A percentile compares a stretch with the other conserved stretches of the same genome.
Conservation (phyloP, 2,888 invertebrate genomes). For the Aphelenchoides bicaudatus region DNA sequence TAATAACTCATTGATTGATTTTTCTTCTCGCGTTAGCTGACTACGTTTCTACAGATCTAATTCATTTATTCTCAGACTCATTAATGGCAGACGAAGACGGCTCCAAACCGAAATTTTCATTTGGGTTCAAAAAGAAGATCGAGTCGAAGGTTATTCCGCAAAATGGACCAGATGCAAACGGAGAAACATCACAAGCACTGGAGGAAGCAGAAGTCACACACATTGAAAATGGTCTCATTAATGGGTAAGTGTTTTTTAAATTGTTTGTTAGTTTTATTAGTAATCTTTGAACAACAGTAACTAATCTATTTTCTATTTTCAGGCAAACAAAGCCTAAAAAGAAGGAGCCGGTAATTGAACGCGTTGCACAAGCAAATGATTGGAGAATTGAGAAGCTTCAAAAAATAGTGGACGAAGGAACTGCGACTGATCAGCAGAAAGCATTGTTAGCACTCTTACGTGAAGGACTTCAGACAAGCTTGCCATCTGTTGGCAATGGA, state of each 20-base stretch:
- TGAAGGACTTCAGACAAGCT: conserved; percentile 25
- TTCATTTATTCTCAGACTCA: too few species aligned
- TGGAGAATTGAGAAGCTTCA: conserved; percentile 31
- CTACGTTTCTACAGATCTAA: too few species aligned
- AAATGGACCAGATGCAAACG: too few species aligned
- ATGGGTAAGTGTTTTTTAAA: conserved; percentile 26
- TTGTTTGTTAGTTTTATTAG: conserved; percentile 22
- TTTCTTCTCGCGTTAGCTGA: too few species aligned
- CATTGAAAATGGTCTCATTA: conserved; percentile 32
- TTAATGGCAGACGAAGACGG: too few species aligned
- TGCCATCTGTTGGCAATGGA: background rate
- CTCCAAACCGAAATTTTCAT: too few species aligned
- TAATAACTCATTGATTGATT: too few species aligned
- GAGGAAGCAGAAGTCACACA: conserved; percentile 25
- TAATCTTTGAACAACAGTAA: conserved; percentile 19
- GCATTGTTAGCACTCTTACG: conserved; percentile 28
- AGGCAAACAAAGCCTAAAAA: conserved; percentile 26
- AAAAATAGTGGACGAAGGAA: conserved; percentile 33
- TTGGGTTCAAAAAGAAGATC: too few species aligned
- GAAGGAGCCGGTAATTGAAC: conserved; percentile 20
- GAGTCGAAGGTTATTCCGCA: too few species aligned
- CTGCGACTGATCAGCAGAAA: conserved; percentile 29
- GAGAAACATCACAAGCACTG: too few species aligned
- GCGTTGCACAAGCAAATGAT: conserved; percentile 17
- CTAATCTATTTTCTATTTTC: background rate